These are phyloP conservation scores for Troglohyphantes excavatus DNA, from an alignment of 2,888 invertebrate species.

Conservation along the genomic window DNA sequence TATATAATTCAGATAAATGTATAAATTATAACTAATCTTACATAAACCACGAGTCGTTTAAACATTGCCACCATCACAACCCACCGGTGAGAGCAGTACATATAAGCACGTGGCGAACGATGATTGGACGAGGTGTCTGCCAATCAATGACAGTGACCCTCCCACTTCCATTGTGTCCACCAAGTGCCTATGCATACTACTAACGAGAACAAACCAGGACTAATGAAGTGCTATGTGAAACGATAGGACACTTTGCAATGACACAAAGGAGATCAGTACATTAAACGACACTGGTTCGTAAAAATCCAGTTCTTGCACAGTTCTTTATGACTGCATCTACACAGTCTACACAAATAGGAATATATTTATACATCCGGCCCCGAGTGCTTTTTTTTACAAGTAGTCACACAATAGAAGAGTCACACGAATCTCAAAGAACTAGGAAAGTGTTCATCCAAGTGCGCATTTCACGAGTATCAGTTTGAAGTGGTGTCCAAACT, in stretches of 20 bases:
- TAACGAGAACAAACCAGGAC: conserved; percentile 57
- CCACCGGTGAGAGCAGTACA: too few species aligned
- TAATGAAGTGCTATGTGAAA: conserved; percentile 56
- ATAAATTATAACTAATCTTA: too few species aligned
- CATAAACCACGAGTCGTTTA: too few species aligned
- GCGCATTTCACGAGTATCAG: neutral
- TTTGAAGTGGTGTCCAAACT: too few species aligned
- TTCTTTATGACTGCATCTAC: conserved; percentile 24
- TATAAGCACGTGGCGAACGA: too few species aligned
- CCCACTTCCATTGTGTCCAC: too few species aligned
- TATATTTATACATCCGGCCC: conserved; percentile 59
- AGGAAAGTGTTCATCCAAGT: neutral
- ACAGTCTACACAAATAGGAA: conserved; percentile 65
- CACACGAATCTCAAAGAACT: conserved; percentile 20
- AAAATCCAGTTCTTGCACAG: conserved; percentile 4
- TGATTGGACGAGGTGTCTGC: too few species aligned
- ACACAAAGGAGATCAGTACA: conserved; percentile 20
- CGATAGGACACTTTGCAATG: conserved; percentile 51
- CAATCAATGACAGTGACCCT: too few species aligned
- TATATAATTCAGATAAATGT: too few species aligned
- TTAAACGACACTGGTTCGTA: conserved; percentile 15
- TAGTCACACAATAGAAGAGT: conserved; percentile 31
- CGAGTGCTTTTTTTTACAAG: conserved; percentile 52
- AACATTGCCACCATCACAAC: too few species aligned
- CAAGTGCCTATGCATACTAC: neutral